Evolutionary conservation across 2,888 invertebrate genomes (phyloP), one percentile per base, ranked within the genome.

Genomic region (Ptilodon capucinus): DNA sequence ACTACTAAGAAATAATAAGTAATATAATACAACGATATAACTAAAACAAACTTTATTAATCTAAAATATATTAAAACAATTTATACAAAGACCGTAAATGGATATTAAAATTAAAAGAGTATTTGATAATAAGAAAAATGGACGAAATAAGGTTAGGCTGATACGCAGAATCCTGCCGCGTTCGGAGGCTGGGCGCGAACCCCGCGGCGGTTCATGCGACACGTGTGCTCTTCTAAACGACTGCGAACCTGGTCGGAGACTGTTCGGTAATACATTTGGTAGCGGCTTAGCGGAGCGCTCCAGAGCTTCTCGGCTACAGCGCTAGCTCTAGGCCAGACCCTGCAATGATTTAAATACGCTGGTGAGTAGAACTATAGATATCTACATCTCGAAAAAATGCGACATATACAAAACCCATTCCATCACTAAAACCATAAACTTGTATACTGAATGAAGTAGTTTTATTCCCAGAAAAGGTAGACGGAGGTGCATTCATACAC

Each of bases 281-380:
- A 17, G 6, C 9, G 32, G 6, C 25, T 5, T 0, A 42, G 11
- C 17, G 41, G 54, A 0, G 63, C 54, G 40, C 70, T 70, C 74
- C 74, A 74, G 2, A 74, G 53, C 13, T 95, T 92, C 83, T 98
- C 98, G 0, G 97, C 98, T 0, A 95, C 93, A 0, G 97, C 97
- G 48, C 95, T 94, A 0, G 96, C 96, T 58, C 97, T 91, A 0
- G 98, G 98, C 95, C 97, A 98, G 7, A 96, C 93, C 63, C 94
- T 91, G 60, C 1, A 72, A 55, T n/a, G 2, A 28, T 8, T n/a
- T n/a, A n/a, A n/a, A n/a, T n/a, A n/a, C n/a, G n/a, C n/a, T n/a
- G n/a, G n/a, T n/a, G n/a, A n/a, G n/a, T n/a, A n/a, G n/a, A n/a
- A n/a, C n/a, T n/a, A n/a, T n/a, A n/a, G n/a, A n/a, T n/a, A n/a